A percentile compares a stretch with the other conserved stretches of the same genome.
These are phyloP conservation scores for Trissolcus basalis DNA, from an alignment of 1,140 invertebrate species.

Conservation along the genomic window DNA sequence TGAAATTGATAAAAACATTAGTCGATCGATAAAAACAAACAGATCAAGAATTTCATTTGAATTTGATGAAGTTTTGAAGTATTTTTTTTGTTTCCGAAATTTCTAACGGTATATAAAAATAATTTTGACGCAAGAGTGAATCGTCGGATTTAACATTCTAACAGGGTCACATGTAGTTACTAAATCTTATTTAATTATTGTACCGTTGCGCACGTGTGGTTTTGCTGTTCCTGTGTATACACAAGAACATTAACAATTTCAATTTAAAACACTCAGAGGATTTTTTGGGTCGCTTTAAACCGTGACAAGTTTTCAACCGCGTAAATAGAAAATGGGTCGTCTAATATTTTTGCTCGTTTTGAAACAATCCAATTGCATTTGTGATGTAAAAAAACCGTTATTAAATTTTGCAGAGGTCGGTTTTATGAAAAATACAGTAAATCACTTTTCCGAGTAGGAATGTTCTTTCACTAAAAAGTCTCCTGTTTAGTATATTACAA, in stretches of 20 bases:
- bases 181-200: constrained; percentile 52
- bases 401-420: too few species aligned
- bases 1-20: too few species aligned
- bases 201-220: constrained; percentile 33
- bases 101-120: constrained; percentile 32
- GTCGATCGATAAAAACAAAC: too few species aligned
- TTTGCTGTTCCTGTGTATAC: constrained; percentile 27
- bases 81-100: too few species aligned
- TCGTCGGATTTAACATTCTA: constrained; percentile 36
- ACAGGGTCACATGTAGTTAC: constrained; percentile 39
- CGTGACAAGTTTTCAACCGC: constrained; percentile 9
- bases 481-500: too few species aligned
- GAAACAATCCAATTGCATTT: too few species aligned
- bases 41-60: too few species aligned
- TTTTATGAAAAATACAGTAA: too few species aligned
- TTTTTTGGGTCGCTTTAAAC: constrained; percentile 24
- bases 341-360: constrained; percentile 15
- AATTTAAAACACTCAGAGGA: constrained; percentile 9
- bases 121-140: constrained; percentile 38
- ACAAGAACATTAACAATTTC: constrained; percentile 27
- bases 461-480: too few species aligned
- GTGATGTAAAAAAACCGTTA: too few species aligned
- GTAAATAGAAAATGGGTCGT: constrained; percentile 15
- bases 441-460: too few species aligned
- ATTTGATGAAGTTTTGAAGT: too few species aligned